These are phyloP conservation scores for Xiphorhynchus elegans DNA, from an alignment of 2,113 vertebrate species.

Conservation along the genomic window DNA sequence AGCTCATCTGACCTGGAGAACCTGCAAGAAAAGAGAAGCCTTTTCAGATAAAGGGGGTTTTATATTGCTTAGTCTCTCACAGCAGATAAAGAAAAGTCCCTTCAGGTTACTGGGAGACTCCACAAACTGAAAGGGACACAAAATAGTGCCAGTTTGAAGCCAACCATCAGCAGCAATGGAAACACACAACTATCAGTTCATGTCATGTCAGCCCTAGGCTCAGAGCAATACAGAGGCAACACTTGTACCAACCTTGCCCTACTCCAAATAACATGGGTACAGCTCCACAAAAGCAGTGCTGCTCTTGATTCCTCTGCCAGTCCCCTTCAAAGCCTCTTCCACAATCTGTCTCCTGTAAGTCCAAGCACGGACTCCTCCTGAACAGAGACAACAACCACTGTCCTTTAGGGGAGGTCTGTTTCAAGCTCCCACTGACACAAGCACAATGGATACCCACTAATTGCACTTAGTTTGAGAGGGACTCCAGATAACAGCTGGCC, in stretches of 20 bases:
- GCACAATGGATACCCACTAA: neutral
- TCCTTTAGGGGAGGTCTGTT: neutral
- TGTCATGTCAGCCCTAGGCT: neutral
- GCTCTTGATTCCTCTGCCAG: neutral
- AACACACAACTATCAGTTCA: neutral
- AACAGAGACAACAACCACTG: neutral
- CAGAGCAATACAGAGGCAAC: rapidly evolving
- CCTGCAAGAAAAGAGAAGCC: constrained; percentile 72
- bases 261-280: neutral
- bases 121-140: neutral
- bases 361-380: neutral
- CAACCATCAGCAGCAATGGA: neutral
- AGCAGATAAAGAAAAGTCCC: rapidly evolving
- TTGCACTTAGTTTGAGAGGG: neutral
- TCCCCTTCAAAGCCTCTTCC: neutral
- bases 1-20: constrained; percentile 97
- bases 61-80: neutral
- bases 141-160: neutral
- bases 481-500: neutral
- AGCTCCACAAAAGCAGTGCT: rapidly evolving
- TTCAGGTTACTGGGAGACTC: neutral
- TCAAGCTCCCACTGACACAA: neutral
- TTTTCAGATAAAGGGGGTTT: neutral
- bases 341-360: neutral
- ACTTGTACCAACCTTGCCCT: neutral